A percentile compares a stretch with the other conserved stretches of the same genome.
Evolutionary conservation across 2,888 invertebrate genomes (phyloP).

Genomic region (Ormyrus pomaceus): DNA sequence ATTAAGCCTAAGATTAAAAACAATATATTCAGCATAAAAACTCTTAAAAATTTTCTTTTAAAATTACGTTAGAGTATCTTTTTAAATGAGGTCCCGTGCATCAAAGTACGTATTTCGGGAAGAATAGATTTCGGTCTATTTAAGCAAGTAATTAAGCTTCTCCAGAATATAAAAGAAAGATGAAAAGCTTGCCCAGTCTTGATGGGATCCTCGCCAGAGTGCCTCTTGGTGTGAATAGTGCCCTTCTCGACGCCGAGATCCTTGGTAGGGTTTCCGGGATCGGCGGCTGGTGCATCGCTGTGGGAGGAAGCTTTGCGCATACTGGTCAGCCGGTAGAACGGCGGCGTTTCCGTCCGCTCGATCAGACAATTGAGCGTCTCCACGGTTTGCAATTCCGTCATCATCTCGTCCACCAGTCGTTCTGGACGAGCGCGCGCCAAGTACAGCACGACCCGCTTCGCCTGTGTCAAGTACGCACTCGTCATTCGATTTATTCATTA

Average conservation of each 20-base stretch:
- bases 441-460: constrained; percentile 95
- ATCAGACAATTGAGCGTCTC: constrained; percentile 97
- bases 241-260: constrained; percentile 91
- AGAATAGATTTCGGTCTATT: too few relatives aligned
- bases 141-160: too few relatives aligned
- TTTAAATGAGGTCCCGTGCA: too few relatives aligned
- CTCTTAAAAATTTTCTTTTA: too few relatives aligned
- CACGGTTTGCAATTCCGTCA: constrained; percentile 97
- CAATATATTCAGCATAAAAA: too few relatives aligned
- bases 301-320: constrained; percentile 94
- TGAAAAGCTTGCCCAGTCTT: constrained; percentile 81
- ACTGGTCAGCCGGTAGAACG: constrained; percentile 95
- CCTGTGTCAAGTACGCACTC: constrained; percentile 77
- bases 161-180: background rate
- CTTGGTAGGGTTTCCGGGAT: constrained; percentile 77
- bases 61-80: too few relatives aligned
- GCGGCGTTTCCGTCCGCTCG: constrained; percentile 98
- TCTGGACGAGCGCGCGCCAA: constrained; percentile 94
- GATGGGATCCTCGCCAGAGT: constrained; percentile 91
- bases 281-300: constrained; percentile 78
- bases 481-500: too few relatives aligned
- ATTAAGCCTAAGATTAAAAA: too few relatives aligned
- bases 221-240: constrained; percentile 96
- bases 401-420: constrained; percentile 95
- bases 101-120: too few relatives aligned